Evolutionary conservation across 2,888 invertebrate genomes (phyloP), one percentile per base, ranked within the genome.

Genomic region (Cerceris ruficornis): DNA sequence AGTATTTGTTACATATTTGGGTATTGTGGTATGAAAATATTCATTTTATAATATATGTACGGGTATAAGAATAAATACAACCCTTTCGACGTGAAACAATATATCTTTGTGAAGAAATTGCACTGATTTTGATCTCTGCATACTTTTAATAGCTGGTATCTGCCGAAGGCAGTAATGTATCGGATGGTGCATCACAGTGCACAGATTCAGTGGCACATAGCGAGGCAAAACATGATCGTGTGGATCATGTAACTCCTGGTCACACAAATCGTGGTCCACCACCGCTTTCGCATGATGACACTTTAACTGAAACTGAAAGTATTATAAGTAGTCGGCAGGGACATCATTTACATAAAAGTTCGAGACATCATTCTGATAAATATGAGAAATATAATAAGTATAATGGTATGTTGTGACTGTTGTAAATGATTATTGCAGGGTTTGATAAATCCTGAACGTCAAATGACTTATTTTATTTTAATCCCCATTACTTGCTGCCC

Each of bases 121-220:
- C 9, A 54, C 17, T 46, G 13, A 55, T 39, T 42, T 50, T 71
- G 49, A 60, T 39, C 7, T 60, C 5, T 60, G 9, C 7, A n/a
- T 52, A 72, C 69, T 28, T 73, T n/a, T 7, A 42, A 14, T 90
- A 96, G 96, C 93, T 98, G 90, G 97, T 97, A 13, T 96, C 97
- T 8, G 96, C 97, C 9, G 97, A 97, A 90, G 97, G 96, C 77
- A 97, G 97, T 86, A 96, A 95, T 90, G 95, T 96, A 0, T 96
- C 96, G 4, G 97, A 97, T 91, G 96, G 96, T 1, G 96, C 96
- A 52, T 97, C 97, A 0, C 97, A 97, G 91, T 96, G 96, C 91
- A 96, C 96, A 17, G 97, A 96, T 87, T 96, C 96, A 85, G 95
- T 95, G 81, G 94, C 94, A 17, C 94, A 95, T 79, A 91, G 91